Conservation (phyloP, 2,113 vertebrate genomes). For the Microcebus ravelobensis region DNA sequence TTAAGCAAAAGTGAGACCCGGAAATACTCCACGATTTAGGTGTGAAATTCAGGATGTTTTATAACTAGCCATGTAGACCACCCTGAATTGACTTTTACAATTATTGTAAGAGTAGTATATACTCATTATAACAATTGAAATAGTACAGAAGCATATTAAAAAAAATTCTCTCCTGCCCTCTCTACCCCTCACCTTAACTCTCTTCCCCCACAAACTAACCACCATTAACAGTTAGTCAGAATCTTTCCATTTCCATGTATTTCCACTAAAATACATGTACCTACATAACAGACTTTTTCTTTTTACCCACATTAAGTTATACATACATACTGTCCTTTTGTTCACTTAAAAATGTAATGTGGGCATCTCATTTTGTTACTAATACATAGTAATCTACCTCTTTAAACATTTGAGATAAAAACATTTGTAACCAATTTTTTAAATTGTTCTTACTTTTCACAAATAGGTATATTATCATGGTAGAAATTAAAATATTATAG, state of each 20-base stretch:
- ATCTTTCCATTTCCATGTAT: background rate
- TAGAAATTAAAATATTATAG: background rate
- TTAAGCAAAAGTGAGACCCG: constrained; percentile 23
- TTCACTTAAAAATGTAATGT: background rate
- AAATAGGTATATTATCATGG: background rate
- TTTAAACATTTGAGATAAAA: constrained; percentile 38
- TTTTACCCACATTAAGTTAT: background rate
- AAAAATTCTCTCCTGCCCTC: background rate
- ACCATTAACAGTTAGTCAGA: background rate
- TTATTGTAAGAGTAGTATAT: background rate
- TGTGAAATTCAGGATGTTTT: constrained; percentile 5
- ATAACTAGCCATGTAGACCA: background rate
- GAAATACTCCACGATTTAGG: background rate
- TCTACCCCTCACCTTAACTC: background rate
- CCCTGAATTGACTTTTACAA: background rate
- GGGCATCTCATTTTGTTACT: background rate
- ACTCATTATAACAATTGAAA: background rate
- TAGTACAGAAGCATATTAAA: background rate
- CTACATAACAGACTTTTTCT: background rate
- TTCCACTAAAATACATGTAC: background rate
- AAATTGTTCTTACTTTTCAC: background rate
- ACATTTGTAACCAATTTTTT: background rate
- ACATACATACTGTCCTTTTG: background rate
- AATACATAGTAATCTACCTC: background rate
- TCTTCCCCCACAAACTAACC: background rate